These are phyloP conservation scores for Alauda arvensis DNA, from an alignment of 2,797 vertebrate species.

Conservation along the genomic window DNA sequence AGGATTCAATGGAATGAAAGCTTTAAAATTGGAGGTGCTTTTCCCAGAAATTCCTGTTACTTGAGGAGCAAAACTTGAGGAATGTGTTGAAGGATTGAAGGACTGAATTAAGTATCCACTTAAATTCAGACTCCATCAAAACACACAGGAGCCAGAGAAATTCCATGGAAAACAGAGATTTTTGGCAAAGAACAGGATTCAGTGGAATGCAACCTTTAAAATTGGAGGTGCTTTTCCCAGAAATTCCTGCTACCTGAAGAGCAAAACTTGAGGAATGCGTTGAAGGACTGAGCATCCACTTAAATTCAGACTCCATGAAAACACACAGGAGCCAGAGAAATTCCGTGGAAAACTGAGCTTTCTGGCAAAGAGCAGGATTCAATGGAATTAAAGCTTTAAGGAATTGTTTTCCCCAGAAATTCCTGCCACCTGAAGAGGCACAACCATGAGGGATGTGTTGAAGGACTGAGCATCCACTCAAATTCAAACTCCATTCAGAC, in stretches of 20 bases:
- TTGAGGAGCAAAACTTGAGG: neutral
- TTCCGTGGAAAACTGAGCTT: neutral
- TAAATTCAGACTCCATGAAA: neutral
- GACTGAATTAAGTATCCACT: too few species aligned
- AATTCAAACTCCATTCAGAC: neutral
- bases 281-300: neutral
- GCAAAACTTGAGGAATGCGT: neutral
- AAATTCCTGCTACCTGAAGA: neutral
- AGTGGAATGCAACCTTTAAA: neutral
- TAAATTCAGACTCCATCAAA: neutral
- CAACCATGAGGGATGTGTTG: neutral
- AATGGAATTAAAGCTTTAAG: neutral
- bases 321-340: neutral
- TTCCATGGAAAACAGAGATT: neutral
- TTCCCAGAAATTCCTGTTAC: neutral
- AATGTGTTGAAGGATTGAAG: neutral
- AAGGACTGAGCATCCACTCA: neutral
- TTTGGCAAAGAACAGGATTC: neutral
- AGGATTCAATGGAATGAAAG: neutral
- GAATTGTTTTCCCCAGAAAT: neutral
- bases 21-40: neutral
- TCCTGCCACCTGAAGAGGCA: neutral
- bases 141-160: neutral
- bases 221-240: neutral
- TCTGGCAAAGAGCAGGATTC: neutral